Evolutionary conservation across 2,797 vertebrate species (phyloP), one percentile per base, ranked within the genome.

Genomic region (Alcedo quadribrachys): DNA sequence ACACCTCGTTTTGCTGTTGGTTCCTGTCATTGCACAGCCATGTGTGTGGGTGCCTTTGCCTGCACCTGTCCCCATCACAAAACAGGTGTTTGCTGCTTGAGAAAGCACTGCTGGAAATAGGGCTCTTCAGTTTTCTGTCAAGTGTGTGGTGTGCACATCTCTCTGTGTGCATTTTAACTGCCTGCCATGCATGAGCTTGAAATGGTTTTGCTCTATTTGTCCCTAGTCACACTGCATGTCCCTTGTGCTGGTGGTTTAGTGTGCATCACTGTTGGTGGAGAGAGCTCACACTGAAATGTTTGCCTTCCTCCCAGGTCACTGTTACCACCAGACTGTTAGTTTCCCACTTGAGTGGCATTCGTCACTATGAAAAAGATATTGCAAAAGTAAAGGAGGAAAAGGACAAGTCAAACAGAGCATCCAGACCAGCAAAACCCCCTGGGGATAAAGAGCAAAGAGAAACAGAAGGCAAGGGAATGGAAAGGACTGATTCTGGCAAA

Each of bases 311-410:
- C 71, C 95, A 99, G 99, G 99, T 99, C 62, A 97, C 97, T 27
- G 98, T 99, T 96, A 99, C 99, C 15, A 97, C 98, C 45, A 98
- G 99, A 63, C 97, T 99, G 96, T 92, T 99, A 78, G 97, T 99
- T 85, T 99, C 99, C 53, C 99, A 99, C 84, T 96, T 99, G 92
- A 99, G 99, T 95, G 99, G 99, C 30, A 99, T 99, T 93, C 98
- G 99, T 66, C 99, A 99, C 93, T 99, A 99, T 85, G 99, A 99
- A 92, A 99, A 99, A 95, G 98, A 99, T 78, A 94, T 97, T 75
- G 96, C 98, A 83, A 99, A 99, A 97, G 98, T 99, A 80, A 98
- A 97, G 82, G 98, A 99, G 93, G 98, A 98, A 87, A 99, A 98
- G 89, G 98, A 98, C 89, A 99, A 98, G 94, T 97, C 97, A 7